Evolutionary conservation across 1,140 invertebrate species (phyloP).

Genomic region (Drosophila albomicans): DNA sequence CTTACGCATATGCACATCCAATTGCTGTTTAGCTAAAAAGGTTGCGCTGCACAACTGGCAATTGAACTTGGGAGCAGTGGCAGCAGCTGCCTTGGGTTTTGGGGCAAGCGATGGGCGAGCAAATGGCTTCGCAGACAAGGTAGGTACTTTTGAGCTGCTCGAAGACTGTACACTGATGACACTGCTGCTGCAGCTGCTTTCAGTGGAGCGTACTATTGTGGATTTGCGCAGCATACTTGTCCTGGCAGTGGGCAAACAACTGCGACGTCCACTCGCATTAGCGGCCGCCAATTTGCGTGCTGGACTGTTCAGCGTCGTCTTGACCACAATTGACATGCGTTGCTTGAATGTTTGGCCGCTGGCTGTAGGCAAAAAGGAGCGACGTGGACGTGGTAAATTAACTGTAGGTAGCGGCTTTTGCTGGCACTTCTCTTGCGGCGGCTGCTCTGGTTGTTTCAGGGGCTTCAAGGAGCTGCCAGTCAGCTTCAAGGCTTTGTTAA

Average conservation of each 20-base stretch:
- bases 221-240: constrained; percentile 26
- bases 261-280: constrained; percentile 35
- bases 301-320: constrained; percentile 78
- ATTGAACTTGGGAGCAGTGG: constrained; percentile 21
- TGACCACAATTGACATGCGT: constrained; percentile 79
- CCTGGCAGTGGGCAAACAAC: constrained; percentile 50
- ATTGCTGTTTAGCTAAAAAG: constrained; percentile 51
- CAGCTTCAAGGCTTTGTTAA: constrained; percentile 66
- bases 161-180: not conserved
- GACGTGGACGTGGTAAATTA: constrained; percentile 42
- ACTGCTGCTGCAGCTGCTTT: not conserved
- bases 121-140: not conserved
- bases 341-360: constrained; percentile 62
- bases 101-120: not conserved
- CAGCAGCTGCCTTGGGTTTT: not conserved
- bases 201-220: not conserved
- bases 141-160: not conserved
- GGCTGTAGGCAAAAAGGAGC: constrained; percentile 61
- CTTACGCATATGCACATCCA: constrained; percentile 60
- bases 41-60: constrained; percentile 54
- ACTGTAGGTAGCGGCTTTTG: constrained; percentile 2
- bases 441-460: not conserved
- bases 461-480: constrained; percentile 40
- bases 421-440: not conserved
- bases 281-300: constrained; percentile 63